Evolutionary conservation across 2,888 invertebrate species (phyloP).

Genomic region (Sinopyrophorus schimmeli): DNA sequence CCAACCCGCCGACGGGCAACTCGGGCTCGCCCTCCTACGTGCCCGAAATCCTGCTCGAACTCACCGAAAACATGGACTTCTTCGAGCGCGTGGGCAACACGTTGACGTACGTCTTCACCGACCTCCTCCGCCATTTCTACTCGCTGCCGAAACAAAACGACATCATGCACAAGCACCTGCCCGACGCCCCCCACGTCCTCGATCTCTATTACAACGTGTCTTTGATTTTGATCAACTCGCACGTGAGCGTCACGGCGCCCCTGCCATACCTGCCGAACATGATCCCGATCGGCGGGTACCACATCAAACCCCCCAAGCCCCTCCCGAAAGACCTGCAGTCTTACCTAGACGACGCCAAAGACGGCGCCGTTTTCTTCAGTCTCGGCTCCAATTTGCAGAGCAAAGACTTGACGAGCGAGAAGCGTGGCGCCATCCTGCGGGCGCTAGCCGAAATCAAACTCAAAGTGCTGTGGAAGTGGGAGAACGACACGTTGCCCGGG

Average conservation of each 20-base stretch:
- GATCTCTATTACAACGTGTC: conserved; percentile 34
- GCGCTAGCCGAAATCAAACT: conserved; percentile 47
- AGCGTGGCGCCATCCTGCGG: conserved; percentile 39
- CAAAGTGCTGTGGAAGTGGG: conserved; percentile 51
- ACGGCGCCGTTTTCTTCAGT: conserved; percentile 50
- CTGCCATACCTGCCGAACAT: conserved; percentile 35
- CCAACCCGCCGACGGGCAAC: conserved; percentile 55
- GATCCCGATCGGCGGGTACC: conserved; percentile 37
- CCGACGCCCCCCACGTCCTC: conserved; percentile 26
- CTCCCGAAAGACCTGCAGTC: conserved; percentile 41
- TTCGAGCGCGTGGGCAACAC: conserved; percentile 23
- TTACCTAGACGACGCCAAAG: conserved; percentile 43
- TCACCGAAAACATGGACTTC: conserved; percentile 18
- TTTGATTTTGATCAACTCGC: conserved; percentile 33
- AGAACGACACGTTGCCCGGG: conserved; percentile 29
- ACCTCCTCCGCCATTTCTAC: conserved; percentile 14
- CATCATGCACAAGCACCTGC: conserved; percentile 31
- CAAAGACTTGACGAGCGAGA: conserved; percentile 39
- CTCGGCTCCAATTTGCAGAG: conserved; percentile 49
- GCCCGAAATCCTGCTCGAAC: conserved; percentile 49
- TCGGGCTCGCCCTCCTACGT: conserved; percentile 56
- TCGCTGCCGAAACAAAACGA: conserved; percentile 26
- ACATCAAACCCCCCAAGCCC: conserved; percentile 29
- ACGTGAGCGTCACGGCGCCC: conserved; percentile 26
- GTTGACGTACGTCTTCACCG: conserved; percentile 1